Evolutionary conservation across 2,113 vertebrate genomes (phyloP).

Genomic region (Typhlomys cinereus): DNA sequence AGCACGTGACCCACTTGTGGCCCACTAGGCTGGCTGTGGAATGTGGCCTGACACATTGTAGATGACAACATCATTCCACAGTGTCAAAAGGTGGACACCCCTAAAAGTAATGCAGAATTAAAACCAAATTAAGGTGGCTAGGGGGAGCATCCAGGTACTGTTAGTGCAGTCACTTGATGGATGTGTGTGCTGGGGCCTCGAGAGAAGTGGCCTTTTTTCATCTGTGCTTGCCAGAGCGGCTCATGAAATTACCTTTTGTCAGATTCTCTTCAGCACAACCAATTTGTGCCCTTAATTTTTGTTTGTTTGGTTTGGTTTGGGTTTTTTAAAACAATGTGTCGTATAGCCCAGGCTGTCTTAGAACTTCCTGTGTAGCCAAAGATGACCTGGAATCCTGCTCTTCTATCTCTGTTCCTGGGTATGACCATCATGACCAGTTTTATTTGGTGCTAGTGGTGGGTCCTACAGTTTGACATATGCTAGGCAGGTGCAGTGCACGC

Average conservation of each 20-base stretch:
- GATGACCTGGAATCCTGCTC: not conserved
- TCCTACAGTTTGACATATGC: not conserved
- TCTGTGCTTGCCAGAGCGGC: not conserved
- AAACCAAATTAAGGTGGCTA: not conserved
- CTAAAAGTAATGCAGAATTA: not conserved
- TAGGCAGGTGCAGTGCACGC: too few relatives aligned
- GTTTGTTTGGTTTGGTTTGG: not conserved
- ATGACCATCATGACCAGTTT: not conserved
- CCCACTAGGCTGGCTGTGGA: not conserved
- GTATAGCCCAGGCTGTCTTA: not conserved
- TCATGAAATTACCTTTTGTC: not conserved
- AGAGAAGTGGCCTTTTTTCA: not conserved
- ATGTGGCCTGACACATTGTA: not conserved
- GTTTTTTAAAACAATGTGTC: not conserved
- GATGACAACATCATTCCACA: not conserved
- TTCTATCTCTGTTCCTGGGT: not conserved
- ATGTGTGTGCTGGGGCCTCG: not conserved
- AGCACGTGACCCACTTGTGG: not conserved
- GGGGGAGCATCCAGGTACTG: not conserved
- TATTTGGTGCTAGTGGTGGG: not conserved
- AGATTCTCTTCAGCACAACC: not conserved
- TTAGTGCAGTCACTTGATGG: not conserved
- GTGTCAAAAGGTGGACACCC: not conserved
- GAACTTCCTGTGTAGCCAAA: not conserved
- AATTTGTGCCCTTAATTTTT: not conserved